Evolutionary conservation across 2,888 invertebrate species (phyloP), one percentile per base, ranked within the genome.

Genomic region (Plagodis dolabraria): DNA sequence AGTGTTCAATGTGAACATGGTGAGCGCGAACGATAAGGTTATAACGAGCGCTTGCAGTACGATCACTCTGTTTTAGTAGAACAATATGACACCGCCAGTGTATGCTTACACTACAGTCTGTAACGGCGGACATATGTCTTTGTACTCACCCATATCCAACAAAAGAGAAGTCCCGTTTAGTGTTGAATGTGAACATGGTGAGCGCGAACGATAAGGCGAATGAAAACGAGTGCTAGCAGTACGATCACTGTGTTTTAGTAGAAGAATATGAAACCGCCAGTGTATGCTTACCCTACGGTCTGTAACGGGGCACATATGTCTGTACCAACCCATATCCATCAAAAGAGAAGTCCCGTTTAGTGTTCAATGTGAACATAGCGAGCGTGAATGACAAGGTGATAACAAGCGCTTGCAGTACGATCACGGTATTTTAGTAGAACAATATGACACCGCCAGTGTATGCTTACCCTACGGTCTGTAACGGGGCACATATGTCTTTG

Each of bases 1-100:
- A 10, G 96, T 96, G 92, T 98, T 97, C 70, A 98, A 95, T 0
- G 97, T 97, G 89, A 95, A 98, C n/a, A 95, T 80, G 0, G 97
- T 97, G 55, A 98, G 93, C 0, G 95, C 95, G 67, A 94, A 92
- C 11, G 95, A 93, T 60, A 96, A 90, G 0, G 98, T 98, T 62
- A 98, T 92, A 0, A 95, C 85, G 38, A 97, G 93, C 0, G 97
- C 97, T 87, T 97, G 95, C 22, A 98, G 86, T 5, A 98, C 97
- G 44, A 96, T 93, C 9, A 92, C 86, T 34, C 95, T 95, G 68
- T 97, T 95, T 86, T 95, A 98, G 86, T 95, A 95, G 0, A 97
- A 96, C 7, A 97, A 96, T 11, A 97, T 87, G 33, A 96, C 95
- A 51, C 96, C 97, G 60, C 97, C 92, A 0, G 96, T 95, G 79